Percentiles rank a stretch among this genome's conserved stretches.
Evolutionary conservation across 2,888 invertebrate genomes (phyloP).

Genomic region (Marronus borbonicus): DNA sequence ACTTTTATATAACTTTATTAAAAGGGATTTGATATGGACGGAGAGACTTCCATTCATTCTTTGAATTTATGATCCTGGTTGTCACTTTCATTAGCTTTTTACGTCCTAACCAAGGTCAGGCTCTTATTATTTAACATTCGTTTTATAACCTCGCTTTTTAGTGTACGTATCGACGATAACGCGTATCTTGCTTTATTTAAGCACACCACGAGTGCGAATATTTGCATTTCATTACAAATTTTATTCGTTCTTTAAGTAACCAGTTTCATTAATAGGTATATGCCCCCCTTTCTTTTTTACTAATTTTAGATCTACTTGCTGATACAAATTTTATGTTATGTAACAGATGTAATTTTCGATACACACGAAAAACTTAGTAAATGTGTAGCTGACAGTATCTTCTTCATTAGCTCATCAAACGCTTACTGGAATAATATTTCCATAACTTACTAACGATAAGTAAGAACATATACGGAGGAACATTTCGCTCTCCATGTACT

Average conservation of each 20-base stretch:
- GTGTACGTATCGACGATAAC: background rate
- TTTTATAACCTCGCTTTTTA: conserved; percentile 30
- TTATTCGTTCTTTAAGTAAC: conserved; percentile 10
- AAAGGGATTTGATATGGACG: conserved; percentile 52
- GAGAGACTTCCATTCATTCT: conserved; percentile 50
- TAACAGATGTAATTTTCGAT: too few relatives aligned
- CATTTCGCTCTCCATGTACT: too few relatives aligned
- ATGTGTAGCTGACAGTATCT: too few relatives aligned
- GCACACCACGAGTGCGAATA: conserved; percentile 20
- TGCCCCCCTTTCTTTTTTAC: background rate
- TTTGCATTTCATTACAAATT: conserved; percentile 22
- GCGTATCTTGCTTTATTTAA: conserved; percentile 21
- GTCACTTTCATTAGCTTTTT: conserved; percentile 54
- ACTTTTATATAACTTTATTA: conserved; percentile 52
- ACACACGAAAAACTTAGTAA: too few relatives aligned
- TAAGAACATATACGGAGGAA: too few relatives aligned
- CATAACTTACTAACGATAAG: too few relatives aligned
- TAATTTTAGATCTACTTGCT: background rate
- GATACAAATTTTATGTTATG: conserved; percentile 2
- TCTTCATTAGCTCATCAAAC: too few relatives aligned
- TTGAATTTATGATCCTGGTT: conserved; percentile 53
- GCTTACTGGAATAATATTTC: too few relatives aligned
- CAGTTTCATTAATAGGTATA: conserved; percentile 8
- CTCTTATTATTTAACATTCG: conserved; percentile 40
- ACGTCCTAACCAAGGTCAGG: conserved; percentile 35